Conservation (phyloP, 2,797 vertebrate genomes). For the Lepilemur ruficaudatus region DNA sequence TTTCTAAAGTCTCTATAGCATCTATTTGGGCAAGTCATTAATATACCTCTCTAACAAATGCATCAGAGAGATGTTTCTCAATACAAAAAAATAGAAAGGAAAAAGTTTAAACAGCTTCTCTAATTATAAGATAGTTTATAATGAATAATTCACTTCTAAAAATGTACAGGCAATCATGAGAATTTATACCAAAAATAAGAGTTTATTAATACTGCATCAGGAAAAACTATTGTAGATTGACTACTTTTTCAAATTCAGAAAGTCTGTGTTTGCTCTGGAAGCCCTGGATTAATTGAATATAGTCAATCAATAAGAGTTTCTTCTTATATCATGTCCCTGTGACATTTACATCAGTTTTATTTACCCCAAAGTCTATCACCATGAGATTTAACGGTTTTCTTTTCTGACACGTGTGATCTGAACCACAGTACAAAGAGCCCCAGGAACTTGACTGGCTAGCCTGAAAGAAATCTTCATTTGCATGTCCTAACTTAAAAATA, state of each 20-base stretch:
- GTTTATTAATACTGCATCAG: neutral
- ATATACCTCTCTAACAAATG: neutral
- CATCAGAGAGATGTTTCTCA: neutral
- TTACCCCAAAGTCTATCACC: neutral
- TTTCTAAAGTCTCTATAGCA: neutral
- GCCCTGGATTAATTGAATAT: neutral
- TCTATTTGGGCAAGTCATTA: neutral
- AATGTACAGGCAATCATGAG: neutral
- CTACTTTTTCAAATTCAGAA: slow-evolving; percentile 5
- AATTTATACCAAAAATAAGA: neutral
- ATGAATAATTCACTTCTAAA: neutral
- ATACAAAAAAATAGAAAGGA: slow-evolving; percentile 14
- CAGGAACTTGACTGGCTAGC: neutral
- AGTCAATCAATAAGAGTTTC: slow-evolving; percentile 5
- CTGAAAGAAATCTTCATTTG: neutral
- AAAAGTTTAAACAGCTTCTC: neutral
- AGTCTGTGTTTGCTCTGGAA: neutral
- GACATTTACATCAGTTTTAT: neutral
- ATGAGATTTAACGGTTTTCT: neutral
- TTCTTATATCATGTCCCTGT: neutral
- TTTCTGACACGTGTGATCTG: neutral
- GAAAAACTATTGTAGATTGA: neutral
- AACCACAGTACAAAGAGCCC: neutral
- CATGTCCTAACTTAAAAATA: slow-evolving; percentile 35
- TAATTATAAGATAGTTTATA: neutral